Conservation (phyloP, 2,797 vertebrate genomes). For the Amazona ochrocephala region DNA sequence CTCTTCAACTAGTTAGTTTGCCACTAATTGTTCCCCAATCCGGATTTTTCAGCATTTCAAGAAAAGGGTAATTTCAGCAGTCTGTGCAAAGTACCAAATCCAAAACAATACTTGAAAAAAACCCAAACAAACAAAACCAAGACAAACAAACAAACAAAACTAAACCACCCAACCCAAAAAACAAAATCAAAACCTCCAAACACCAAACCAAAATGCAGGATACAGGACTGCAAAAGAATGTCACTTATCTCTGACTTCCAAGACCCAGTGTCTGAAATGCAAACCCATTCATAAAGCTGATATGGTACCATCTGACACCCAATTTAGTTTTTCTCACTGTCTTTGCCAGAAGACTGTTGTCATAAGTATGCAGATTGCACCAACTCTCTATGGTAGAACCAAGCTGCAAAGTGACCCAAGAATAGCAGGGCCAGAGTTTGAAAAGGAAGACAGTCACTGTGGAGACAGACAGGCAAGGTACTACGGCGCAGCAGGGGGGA, state of each 20-base stretch:
- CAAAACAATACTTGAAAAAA: background rate
- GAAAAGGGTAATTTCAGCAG: background rate
- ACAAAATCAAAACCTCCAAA: background rate
- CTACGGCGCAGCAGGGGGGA: background rate
- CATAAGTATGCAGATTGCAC: background rate
- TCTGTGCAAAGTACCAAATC: background rate
- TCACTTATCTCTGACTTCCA: background rate
- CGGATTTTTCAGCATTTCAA: background rate
- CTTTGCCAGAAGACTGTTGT: background rate
- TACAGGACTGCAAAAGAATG: background rate
- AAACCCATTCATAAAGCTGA: background rate
- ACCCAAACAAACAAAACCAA: background rate
- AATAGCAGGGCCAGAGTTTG: background rate
- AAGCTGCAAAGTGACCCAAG: background rate
- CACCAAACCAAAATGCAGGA: background rate
- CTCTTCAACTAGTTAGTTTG: background rate
- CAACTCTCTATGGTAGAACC: background rate
- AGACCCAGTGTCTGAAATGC: background rate
- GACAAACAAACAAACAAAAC: background rate
- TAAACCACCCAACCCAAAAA: background rate
- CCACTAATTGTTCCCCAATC: background rate
- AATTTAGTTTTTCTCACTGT: background rate
- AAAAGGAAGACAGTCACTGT: background rate
- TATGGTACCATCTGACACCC: background rate
- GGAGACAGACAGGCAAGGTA: background rate